Evolutionary conservation across 2,888 invertebrate genomes (phyloP).

Genomic region (Epiblema foenella): DNA sequence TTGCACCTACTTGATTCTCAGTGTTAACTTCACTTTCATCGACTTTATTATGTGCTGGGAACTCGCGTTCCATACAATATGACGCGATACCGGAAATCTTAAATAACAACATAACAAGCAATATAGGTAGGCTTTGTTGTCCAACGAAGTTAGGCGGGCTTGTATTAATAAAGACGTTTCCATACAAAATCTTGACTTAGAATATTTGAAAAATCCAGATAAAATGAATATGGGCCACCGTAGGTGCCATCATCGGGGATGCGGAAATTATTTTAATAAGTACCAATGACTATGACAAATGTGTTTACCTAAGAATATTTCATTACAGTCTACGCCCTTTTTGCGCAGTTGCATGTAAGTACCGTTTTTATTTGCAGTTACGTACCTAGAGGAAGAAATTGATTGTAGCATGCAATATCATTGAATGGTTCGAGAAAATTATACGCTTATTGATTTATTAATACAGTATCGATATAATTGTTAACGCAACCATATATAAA

Average conservation of each 20-base stretch:
- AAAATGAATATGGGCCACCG: background rate
- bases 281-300: background rate
- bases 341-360: background rate
- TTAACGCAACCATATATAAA: constrained; percentile 17
- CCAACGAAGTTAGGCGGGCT: constrained; percentile 1
- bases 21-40: constrained; percentile 58
- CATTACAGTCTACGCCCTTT: constrained; percentile 3
- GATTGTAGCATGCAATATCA: background rate
- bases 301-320: constrained; percentile 11
- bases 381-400: background rate
- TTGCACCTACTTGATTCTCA: constrained; percentile 54
- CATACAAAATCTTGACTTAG: background rate
- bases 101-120: constrained; percentile 21
- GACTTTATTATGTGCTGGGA: constrained; percentile 48
- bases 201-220: background rate
- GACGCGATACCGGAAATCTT: constrained; percentile 26
- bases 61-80: constrained; percentile 15
- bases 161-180: constrained; percentile 15
- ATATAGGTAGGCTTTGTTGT: constrained; percentile 22
- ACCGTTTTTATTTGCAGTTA: background rate
- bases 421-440: background rate
- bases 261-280: constrained; percentile 8
- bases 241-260: background rate
- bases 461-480: background rate
- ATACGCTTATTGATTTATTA: background rate